Percentiles rank a stretch among this genome's conserved stretches.
phyloP scores from a whole-genome alignment of 2,113 vertebrate species.

The Protomyctophum bolini region DNA sequence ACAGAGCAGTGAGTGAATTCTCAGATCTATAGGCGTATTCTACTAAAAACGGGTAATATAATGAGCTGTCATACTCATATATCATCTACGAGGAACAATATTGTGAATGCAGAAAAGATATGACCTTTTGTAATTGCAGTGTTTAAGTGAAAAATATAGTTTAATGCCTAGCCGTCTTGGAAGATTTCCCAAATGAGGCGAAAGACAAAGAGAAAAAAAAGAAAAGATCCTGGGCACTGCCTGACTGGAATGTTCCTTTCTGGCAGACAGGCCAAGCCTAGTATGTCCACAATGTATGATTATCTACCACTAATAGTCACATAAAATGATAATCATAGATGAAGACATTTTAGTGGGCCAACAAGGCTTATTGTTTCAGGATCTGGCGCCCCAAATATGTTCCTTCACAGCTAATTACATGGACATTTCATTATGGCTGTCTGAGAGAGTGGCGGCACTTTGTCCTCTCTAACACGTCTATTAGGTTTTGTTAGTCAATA shows the following conservation, averaged over 20 bases:
- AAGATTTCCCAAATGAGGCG: background rate
- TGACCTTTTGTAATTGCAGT: background rate
- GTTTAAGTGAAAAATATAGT: background rate
- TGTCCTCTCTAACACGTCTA: background rate
- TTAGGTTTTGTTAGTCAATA: background rate
- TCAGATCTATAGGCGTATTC: background rate
- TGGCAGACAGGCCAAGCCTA: background rate
- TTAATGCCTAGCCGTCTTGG: background rate
- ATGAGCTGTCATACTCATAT: background rate
- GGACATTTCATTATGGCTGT: background rate
- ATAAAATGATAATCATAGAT: slow-evolving; percentile 16
- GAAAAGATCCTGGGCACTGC: too few relatives aligned
- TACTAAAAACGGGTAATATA: background rate
- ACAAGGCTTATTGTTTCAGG: slow-evolving; percentile 3
- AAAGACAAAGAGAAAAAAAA: background rate
- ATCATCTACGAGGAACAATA: background rate
- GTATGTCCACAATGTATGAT: slow-evolving; percentile 9
- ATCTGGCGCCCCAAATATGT: background rate
- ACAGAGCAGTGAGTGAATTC: background rate
- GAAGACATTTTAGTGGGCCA: background rate
- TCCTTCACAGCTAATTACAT: slow-evolving; percentile 5
- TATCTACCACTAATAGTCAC: slow-evolving; percentile 21
- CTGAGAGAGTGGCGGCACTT: background rate
- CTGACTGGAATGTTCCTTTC: slow-evolving; percentile 10
- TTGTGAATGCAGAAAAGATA: background rate